phyloP scores from a whole-genome alignment of 30 jellyfish, hydroid and myxozoan species.

The Nemopilema nomurai region DNA sequence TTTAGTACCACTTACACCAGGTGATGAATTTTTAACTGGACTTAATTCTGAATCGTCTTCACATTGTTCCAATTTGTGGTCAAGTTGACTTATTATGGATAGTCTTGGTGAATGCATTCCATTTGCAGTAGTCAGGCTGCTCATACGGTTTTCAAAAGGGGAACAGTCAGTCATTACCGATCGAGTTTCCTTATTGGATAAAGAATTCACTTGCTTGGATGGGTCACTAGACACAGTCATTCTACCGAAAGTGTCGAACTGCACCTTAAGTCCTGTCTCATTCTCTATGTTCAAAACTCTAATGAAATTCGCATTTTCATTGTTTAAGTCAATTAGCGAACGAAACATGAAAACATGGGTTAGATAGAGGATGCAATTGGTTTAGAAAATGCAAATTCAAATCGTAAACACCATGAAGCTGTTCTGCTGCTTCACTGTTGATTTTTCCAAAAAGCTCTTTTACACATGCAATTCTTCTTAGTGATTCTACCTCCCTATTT shows the following conservation, averaged over 20 bases:
- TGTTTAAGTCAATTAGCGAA: constrained; percentile 5
- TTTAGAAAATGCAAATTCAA: not conserved
- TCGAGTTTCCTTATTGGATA: not conserved
- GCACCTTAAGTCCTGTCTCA: not conserved
- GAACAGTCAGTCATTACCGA: not conserved
- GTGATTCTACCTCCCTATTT: constrained; percentile 21
- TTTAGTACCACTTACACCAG: not conserved
- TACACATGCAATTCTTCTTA: not conserved
- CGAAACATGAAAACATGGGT: constrained; percentile 17
- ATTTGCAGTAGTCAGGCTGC: not conserved
- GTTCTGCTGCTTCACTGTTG: constrained; percentile 21
- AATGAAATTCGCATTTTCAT: not conserved
- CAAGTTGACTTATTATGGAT: not conserved
- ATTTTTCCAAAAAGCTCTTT: constrained; percentile 8
- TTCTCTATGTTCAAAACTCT: not conserved
- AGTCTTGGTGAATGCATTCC: not conserved
- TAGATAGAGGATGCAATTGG: not conserved
- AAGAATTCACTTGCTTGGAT: not conserved
- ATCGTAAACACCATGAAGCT: constrained; percentile 13
- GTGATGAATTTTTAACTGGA: not conserved
- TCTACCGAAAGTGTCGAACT: not conserved
- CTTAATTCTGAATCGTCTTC: not conserved
- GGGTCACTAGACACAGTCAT: not conserved
- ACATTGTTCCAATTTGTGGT: not conserved
- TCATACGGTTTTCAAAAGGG: not conserved